Evolutionary conservation across 2,888 invertebrate genomes (phyloP).

Genomic region (Ligdia adustata): DNA sequence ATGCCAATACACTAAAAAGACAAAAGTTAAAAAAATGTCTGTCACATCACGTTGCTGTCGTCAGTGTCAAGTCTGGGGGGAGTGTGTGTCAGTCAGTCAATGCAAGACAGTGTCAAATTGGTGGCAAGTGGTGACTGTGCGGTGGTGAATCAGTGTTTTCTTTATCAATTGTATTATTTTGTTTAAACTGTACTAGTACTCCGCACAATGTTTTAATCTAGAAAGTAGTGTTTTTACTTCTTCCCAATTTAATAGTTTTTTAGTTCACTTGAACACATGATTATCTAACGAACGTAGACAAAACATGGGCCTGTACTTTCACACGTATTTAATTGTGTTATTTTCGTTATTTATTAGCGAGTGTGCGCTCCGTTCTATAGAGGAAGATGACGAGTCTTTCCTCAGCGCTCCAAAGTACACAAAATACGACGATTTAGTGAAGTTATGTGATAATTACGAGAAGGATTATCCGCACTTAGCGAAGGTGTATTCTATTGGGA

Average conservation of each 20-base stretch:
- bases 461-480: constrained; percentile 87
- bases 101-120: too few relatives aligned
- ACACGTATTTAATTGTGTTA: constrained; percentile 60
- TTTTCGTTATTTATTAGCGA: constrained; percentile 61
- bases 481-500: constrained; percentile 90
- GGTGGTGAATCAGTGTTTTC: constrained; percentile 5
- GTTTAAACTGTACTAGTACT: constrained; percentile 22
- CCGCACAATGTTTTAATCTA: constrained; percentile 50
- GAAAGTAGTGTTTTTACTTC: constrained; percentile 48
- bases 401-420: constrained; percentile 85
- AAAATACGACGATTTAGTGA: constrained; percentile 88
- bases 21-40: too few relatives aligned
- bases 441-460: constrained; percentile 85
- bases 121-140: neutral
- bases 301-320: constrained; percentile 55
- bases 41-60: too few relatives aligned
- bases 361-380: constrained; percentile 61
- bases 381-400: constrained; percentile 80
- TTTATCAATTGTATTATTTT: constrained; percentile 21
- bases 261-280: constrained; percentile 35
- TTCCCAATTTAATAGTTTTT: constrained; percentile 35
- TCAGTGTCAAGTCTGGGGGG: too few relatives aligned
- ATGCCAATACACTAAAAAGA: too few relatives aligned
- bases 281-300: constrained; percentile 25
- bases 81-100: too few relatives aligned